A percentile compares a stretch with the other conserved stretches of the same genome.
phyloP scores from a whole-genome alignment of 2,888 invertebrate genomes.

The Rhingia rostrata region DNA sequence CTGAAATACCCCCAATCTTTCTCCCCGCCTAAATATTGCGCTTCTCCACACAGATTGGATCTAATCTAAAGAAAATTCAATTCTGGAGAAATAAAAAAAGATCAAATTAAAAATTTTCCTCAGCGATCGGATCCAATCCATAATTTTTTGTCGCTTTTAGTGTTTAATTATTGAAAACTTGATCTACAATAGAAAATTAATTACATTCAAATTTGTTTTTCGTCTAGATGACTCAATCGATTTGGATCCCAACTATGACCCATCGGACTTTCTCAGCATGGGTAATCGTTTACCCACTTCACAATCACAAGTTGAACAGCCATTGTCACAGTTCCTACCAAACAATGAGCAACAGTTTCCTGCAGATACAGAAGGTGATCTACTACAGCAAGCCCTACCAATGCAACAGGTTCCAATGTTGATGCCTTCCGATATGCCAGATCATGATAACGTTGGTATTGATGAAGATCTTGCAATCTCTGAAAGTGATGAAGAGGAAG shows the following conservation, averaged over 20 bases:
- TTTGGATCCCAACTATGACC: conserved; percentile 92
- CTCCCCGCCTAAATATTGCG: conserved; percentile 29
- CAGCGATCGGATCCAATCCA: conserved; percentile 58
- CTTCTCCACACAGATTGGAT: conserved; percentile 44
- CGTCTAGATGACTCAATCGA: conserved; percentile 88
- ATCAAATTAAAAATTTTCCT: conserved; percentile 22
- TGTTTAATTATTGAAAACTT: conserved; percentile 25
- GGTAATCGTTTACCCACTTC: conserved; percentile 80
- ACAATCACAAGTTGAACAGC: conserved; percentile 69
- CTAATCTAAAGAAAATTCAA: conserved; percentile 31
- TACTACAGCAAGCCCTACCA: conserved; percentile 55
- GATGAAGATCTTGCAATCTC: conserved; percentile 90
- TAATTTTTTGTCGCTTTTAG: conserved; percentile 34
- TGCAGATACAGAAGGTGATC: conserved; percentile 75
- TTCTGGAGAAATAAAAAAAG: conserved; percentile 1
- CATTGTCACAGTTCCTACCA: conserved; percentile 76
- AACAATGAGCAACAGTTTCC: conserved; percentile 74
- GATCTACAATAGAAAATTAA: not conserved
- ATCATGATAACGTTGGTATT: conserved; percentile 85
- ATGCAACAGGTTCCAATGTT: conserved; percentile 74
- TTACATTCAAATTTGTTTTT: conserved; percentile 61
- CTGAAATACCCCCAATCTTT: conserved; percentile 5
- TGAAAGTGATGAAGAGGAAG: conserved; percentile 87
- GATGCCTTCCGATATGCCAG: conserved; percentile 77
- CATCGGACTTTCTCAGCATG: conserved; percentile 90